A percentile compares a stretch with the other conserved stretches of the same genome.
These are phyloP conservation scores for Slavum lentiscoides DNA, from an alignment of 2,888 invertebrate species.

Conservation along the genomic window DNA sequence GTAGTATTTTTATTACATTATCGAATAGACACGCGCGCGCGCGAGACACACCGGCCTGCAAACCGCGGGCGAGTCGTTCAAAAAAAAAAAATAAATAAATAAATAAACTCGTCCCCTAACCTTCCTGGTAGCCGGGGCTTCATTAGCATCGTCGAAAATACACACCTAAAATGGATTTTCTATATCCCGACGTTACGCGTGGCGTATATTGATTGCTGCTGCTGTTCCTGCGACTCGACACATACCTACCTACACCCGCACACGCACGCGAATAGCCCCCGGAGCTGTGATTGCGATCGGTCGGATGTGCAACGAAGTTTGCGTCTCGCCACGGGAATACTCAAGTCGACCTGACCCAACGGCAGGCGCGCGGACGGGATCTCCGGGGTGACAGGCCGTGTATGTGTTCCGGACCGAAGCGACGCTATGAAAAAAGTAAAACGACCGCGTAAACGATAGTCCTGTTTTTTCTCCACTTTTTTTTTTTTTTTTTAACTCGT, in stretches of 20 bases:
- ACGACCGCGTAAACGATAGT: not conserved
- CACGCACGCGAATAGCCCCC: constrained; percentile 28
- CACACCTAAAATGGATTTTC: constrained; percentile 9
- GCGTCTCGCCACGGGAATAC: constrained; percentile 36
- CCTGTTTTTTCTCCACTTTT: not conserved
- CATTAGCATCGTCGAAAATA: constrained; percentile 24
- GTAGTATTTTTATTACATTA: too few relatives aligned
- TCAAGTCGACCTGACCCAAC: not conserved
- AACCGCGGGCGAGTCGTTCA: not conserved
- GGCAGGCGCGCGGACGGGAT: too few relatives aligned
- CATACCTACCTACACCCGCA: too few relatives aligned
- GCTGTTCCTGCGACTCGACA: constrained; percentile 21
- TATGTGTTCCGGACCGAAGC: not conserved
- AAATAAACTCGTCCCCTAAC: not conserved
- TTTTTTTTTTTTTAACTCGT: not conserved
- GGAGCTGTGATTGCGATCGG: constrained; percentile 41
- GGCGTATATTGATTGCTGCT: constrained; percentile 11
- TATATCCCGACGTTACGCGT: not conserved
- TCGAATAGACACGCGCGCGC: too few relatives aligned
- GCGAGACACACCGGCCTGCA: too few relatives aligned
- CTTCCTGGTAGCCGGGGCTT: not conserved
- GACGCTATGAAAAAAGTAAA: too few relatives aligned
- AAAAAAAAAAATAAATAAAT: constrained; percentile 29
- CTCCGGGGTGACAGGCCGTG: not conserved
- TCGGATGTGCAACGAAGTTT: constrained; percentile 30